Evolutionary conservation across 2,113 vertebrate genomes (phyloP).

Genomic region (Emydocephalus ijimae): DNA sequence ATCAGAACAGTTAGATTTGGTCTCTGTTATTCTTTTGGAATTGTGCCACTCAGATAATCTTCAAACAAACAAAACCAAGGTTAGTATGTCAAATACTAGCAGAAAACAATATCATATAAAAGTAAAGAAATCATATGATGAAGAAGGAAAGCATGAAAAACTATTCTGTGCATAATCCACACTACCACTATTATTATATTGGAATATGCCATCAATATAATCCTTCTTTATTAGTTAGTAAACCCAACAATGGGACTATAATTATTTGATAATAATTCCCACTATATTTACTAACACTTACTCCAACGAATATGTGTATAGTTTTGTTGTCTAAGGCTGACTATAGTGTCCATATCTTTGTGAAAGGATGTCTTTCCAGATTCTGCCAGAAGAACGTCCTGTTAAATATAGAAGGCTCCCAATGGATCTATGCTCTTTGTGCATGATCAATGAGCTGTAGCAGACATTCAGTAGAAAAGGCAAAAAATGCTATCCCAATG

Average conservation of each 20-base stretch:
- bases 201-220: neutral
- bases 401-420: conserved; percentile 29
- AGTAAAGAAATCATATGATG: neutral
- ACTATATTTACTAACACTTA: neutral
- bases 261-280: neutral
- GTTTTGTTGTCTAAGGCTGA: conserved; percentile 6
- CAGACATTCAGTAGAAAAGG: conserved; percentile 50
- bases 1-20: neutral
- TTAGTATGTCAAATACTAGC: neutral
- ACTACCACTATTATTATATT: neutral
- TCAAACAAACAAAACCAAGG: neutral
- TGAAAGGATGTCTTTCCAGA: conserved; percentile 20
- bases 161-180: neutral
- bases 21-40: neutral
- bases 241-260: conserved; percentile 8
- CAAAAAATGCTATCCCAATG: conserved; percentile 46
- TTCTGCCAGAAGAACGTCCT: conserved; percentile 38
- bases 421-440: conserved; percentile 37
- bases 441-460: conserved; percentile 54
- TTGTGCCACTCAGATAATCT: neutral
- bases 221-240: conserved; percentile 45
- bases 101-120: neutral
- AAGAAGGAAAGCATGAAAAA: neutral
- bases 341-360: conserved; percentile 44
- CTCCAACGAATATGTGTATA: neutral